Evolutionary conservation across 2,113 vertebrate species (phyloP).

Genomic region (Orientallactaga bullata): DNA sequence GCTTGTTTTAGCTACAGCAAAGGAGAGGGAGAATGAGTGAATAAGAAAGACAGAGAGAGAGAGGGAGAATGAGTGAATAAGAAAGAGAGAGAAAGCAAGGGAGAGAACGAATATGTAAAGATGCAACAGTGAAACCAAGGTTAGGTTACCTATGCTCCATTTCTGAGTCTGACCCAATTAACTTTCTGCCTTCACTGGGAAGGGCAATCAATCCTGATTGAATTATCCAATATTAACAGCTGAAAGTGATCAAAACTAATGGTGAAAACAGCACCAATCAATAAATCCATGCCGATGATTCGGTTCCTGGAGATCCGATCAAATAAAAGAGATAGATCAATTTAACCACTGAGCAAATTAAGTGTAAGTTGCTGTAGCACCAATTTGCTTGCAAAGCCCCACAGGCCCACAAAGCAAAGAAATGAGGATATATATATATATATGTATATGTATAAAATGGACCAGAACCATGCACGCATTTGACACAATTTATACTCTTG

Average conservation of each 20-base stretch:
- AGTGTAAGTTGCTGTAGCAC: slow-evolving; percentile 72
- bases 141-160: slow-evolving; percentile 35
- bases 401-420: slow-evolving; percentile 61
- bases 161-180: slow-evolving; percentile 74
- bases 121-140: slow-evolving; percentile 30
- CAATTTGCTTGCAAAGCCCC: slow-evolving; percentile 69
- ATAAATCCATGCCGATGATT: slow-evolving; percentile 81
- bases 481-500: slow-evolving; percentile 48
- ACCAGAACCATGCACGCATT: slow-evolving; percentile 48
- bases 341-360: slow-evolving; percentile 82
- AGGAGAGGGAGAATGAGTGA: neutral
- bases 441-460: neutral
- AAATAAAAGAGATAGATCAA: slow-evolving; percentile 81
- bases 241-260: slow-evolving; percentile 80
- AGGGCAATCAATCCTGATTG: slow-evolving; percentile 81
- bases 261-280: slow-evolving; percentile 74
- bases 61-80: no score
- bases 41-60: neutral
- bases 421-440: neutral
- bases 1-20: neutral
- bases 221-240: slow-evolving; percentile 84
- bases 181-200: slow-evolving; percentile 69
- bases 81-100: neutral
- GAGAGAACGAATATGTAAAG: neutral
- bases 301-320: slow-evolving; percentile 76